These are phyloP conservation scores for Ptychodera flava DNA, from an alignment of 35 echinoderm and acorn worm genomes.

Conservation along the genomic window DNA sequence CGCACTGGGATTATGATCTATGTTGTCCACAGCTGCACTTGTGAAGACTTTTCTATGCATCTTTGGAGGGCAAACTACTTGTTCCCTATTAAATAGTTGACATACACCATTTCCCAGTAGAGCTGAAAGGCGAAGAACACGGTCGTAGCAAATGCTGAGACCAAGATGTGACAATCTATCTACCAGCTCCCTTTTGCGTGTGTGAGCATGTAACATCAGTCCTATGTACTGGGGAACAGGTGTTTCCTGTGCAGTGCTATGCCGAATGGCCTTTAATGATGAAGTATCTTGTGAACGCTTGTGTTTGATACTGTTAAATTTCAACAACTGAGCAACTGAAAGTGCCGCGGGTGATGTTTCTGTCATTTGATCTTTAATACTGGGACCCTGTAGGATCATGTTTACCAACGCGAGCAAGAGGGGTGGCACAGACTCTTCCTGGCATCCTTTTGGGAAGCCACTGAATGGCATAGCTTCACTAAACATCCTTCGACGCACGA, in stretches of 20 bases:
- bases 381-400: no score
- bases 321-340: no score
- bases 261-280: no score
- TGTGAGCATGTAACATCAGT: slow-evolving; percentile 20
- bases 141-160: not conserved
- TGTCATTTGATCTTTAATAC: no score
- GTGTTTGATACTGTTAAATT: no score
- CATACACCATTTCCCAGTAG: slow-evolving; percentile 21
- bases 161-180: slow-evolving; percentile 30
- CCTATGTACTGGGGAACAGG: no score
- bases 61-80: slow-evolving; percentile 40
- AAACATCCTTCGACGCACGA: slow-evolving; percentile 46
- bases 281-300: no score
- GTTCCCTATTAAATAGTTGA: slow-evolving; percentile 14
- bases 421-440: slow-evolving; percentile 29
- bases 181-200: slow-evolving; percentile 25
- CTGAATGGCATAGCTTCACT: not conserved
- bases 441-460: slow-evolving; percentile 30
- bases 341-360: no score
- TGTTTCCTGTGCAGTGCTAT: no score
- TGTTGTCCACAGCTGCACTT: slow-evolving; percentile 38
- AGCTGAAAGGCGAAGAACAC: slow-evolving; percentile 4
- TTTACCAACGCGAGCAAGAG: no score
- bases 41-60: slow-evolving; percentile 21
- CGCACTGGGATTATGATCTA: slow-evolving; percentile 43